A percentile compares a stretch with the other conserved stretches of the same genome.
Conservation (phyloP, 1,140 invertebrate species). For the Gonatopus flavifemur region DNA sequence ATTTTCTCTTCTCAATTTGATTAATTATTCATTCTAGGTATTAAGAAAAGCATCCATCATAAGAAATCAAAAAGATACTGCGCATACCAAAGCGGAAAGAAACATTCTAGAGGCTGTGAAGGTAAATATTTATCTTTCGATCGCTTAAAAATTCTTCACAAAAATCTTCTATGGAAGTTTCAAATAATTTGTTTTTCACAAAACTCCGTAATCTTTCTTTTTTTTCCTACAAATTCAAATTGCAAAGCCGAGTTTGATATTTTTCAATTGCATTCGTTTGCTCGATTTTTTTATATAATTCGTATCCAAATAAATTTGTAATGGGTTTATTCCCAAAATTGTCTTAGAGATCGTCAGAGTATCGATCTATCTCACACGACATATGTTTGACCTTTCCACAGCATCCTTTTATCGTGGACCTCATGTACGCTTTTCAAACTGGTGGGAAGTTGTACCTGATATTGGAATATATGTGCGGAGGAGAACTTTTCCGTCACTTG, state of each 20-base stretch:
- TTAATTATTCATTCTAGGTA: slow-evolving; percentile 52
- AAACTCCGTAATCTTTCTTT: slow-evolving; percentile 1
- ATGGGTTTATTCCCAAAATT: too few relatives aligned
- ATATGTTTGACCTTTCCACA: slow-evolving; percentile 60
- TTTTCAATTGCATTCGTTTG: slow-evolving; percentile 4
- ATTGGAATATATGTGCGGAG: slow-evolving; percentile 96
- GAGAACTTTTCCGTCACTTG: slow-evolving; percentile 97
- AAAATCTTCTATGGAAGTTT: slow-evolving; percentile 4
- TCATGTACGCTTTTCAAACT: slow-evolving; percentile 99
- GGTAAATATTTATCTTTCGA: slow-evolving; percentile 57
- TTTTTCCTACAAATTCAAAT: slow-evolving; percentile 3
- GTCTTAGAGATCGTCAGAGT: too few relatives aligned
- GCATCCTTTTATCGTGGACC: slow-evolving; percentile 98
- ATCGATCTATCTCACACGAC: too few relatives aligned
- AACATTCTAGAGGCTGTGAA: slow-evolving; percentile 98
- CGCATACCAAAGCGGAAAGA: slow-evolving; percentile 98
- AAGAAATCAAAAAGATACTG: slow-evolving; percentile 98
- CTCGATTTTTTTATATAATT: not conserved
- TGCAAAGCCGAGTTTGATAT: too few relatives aligned
- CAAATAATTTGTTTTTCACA: not conserved
- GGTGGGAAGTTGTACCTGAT: slow-evolving; percentile 97
- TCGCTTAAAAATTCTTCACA: slow-evolving; percentile 7
- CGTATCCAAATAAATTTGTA: slow-evolving; percentile 1
- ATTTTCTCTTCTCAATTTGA: slow-evolving; percentile 4
- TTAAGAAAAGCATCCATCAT: slow-evolving; percentile 98